A percentile compares a stretch with the other conserved stretches of the same genome.
Evolutionary conservation across 2,888 invertebrate species (phyloP).

Genomic region (Venusia cambrica): DNA sequence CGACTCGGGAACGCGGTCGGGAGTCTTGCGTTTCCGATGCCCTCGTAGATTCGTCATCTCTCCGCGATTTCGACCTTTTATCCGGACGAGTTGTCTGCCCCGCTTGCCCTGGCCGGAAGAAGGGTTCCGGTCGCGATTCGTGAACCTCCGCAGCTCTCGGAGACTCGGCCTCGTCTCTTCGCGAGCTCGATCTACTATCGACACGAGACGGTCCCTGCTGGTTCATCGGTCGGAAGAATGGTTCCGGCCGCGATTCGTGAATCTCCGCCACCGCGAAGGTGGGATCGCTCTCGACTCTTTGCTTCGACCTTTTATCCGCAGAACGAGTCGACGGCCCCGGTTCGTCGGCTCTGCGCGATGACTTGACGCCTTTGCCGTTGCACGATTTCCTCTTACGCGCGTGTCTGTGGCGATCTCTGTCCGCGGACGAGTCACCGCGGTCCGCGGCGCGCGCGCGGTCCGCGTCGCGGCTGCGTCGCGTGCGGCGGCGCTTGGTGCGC

Average conservation of each 20-base stretch:
- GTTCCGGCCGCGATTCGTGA: slow-evolving; percentile 9
- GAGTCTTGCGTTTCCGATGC: too few relatives aligned
- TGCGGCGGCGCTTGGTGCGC: slow-evolving; percentile 1
- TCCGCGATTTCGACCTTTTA: slow-evolving; percentile 1
- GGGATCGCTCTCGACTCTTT: too few relatives aligned
- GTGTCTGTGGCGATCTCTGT: slow-evolving; percentile 9
- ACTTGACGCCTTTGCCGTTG: slow-evolving; percentile 28
- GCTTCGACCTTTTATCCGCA: too few relatives aligned
- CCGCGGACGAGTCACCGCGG: slow-evolving; percentile 3
- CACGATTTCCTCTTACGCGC: slow-evolving; percentile 24
- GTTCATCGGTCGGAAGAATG: slow-evolving; percentile 1
- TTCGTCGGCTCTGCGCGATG: slow-evolving; percentile 9
- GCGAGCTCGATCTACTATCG: too few relatives aligned
- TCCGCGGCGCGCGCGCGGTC: slow-evolving; percentile 20
- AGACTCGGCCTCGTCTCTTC: slow-evolving; percentile 1
- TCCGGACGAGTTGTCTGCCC: slow-evolving; percentile 4
- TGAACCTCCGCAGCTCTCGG: too few relatives aligned
- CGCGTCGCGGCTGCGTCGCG: slow-evolving; percentile 9
- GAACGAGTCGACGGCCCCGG: not conserved
- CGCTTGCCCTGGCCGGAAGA: too few relatives aligned
- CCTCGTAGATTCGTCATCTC: not conserved
- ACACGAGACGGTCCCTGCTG: not conserved
- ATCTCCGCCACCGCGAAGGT: too few relatives aligned
- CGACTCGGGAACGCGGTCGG: too few relatives aligned
- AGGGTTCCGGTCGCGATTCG: too few relatives aligned